Conservation (phyloP, 2,113 vertebrate species). For the Archocentrus centrarchus region DNA sequence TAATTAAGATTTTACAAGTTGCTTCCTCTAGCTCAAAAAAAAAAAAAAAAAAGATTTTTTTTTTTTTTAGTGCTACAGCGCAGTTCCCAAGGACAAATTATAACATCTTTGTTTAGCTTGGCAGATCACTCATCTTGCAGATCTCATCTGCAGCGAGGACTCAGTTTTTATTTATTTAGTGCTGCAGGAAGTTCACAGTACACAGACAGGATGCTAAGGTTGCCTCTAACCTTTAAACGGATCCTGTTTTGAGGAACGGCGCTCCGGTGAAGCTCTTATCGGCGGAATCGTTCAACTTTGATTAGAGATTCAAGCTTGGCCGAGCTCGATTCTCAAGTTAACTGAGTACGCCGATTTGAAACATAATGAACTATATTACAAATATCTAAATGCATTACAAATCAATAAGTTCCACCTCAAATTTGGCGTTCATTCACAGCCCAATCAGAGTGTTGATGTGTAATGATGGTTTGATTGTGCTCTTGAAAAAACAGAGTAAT, state of each 20-base stretch:
- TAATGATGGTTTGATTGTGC: conserved; percentile 11
- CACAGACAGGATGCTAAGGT: neutral
- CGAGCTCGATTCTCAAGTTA: conserved; percentile 1
- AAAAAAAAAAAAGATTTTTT: neutral
- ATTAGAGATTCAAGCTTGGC: conserved; percentile 18
- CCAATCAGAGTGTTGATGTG: conserved; percentile 5
- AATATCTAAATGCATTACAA: neutral
- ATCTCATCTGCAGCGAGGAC: conserved; percentile 28
- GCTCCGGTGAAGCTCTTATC: neutral
- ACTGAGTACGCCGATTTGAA: neutral
- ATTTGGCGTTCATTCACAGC: neutral
- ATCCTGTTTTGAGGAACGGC: neutral
- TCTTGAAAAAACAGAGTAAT: neutral
- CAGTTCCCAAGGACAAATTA: conserved; percentile 71
- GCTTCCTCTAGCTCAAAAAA: conserved; percentile 64
- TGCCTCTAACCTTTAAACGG: neutral
- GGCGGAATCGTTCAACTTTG: neutral
- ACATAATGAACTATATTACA: conserved; percentile 1
- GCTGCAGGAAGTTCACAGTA: conserved; percentile 22
- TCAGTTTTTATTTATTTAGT: conserved; percentile 28
- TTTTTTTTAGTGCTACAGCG: conserved; percentile 38
- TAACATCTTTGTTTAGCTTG: conserved; percentile 65
- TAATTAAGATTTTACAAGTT: conserved; percentile 82
- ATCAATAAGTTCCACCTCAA: neutral
- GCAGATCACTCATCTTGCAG: conserved; percentile 62